Evolutionary conservation across 2,888 invertebrate genomes (phyloP), one percentile per base, ranked within the genome.

Genomic region (Leucoptera coffeella): DNA sequence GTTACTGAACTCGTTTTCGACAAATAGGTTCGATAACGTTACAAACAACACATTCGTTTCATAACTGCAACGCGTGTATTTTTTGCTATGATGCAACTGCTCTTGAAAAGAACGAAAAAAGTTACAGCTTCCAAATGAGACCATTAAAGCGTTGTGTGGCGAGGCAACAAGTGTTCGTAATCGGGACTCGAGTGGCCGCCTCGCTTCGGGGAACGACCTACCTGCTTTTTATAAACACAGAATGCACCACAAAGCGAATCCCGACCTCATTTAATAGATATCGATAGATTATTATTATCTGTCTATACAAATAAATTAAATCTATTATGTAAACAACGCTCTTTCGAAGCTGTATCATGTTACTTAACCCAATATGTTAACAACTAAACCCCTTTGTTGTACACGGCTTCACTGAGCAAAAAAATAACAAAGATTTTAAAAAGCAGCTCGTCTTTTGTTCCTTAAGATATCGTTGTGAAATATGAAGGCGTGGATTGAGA

Each of bases 141-240:
- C 45, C 47, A 51, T 52, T 51, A 52, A 47, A 47, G 40, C 37
- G 21, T 26, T n/a, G 28, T 30, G 26, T 15, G 21, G 27, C 28
- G 19, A 19, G 23, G 38, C n/a, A 34, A 36, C 39, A 35, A 35
- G 38, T 39, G 34, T 38, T 39, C 40, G 6, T 14, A 26, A 25
- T 11, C 24, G 20, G 28, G 11, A 20, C 44, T 54, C 50, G 41
- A 55, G 52, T 48, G 48, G 46, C 43, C 42, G 39, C 40, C 27
- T 15, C 46, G 39, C 38, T 61, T 57, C 59, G 50, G 48, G 46
- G 64, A 62, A 64, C 50, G 47, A 50, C 51, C 65, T 67, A 65
- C 67, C 67, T 67, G 67, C 54, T 59, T 54, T 60, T 61, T 57
- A 53, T 53, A 51, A 45, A 37, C 23, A 53, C 50, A 48, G 45